Evolutionary conservation across 2,888 invertebrate genomes (phyloP).

Genomic region (Romanomermis culicivorax): DNA sequence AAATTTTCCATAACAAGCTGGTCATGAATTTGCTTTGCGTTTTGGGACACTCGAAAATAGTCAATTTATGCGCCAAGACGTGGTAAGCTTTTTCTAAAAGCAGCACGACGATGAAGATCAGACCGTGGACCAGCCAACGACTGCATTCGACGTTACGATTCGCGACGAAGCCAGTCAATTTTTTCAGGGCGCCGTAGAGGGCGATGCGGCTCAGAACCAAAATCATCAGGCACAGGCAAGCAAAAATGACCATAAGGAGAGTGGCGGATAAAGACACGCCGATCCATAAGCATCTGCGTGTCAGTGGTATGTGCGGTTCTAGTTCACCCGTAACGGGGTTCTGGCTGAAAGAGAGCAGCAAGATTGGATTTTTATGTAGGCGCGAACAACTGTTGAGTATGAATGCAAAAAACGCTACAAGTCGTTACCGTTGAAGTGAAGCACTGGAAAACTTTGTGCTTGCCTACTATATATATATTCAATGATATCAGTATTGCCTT

Average conservation of each 20-base stretch:
- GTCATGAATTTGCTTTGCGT: not conserved
- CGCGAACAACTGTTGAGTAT: no score
- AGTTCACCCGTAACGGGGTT: not conserved
- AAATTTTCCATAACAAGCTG: slow-evolving; percentile 2
- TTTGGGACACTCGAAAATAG: not conserved
- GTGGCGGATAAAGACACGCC: not conserved
- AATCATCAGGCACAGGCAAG: slow-evolving; percentile 1
- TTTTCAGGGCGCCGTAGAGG: not conserved
- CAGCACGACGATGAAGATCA: not conserved
- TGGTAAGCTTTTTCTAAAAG: not conserved
- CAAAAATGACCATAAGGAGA: not conserved
- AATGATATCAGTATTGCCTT: no score
- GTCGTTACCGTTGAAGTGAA: no score
- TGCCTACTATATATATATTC: no score
- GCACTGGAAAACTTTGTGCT: no score
- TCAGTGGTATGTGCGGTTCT: not conserved
- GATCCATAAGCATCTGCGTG: not conserved
- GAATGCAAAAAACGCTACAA: no score
- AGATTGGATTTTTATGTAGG: no score
- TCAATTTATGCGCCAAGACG: not conserved
- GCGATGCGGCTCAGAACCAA: not conserved
- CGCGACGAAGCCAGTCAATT: not conserved
- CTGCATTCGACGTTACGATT: not conserved
- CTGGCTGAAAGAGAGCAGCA: no score
- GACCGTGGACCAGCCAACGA: slow-evolving; percentile 1